phyloP scores from a whole-genome alignment of 1,140 invertebrate genomes.

The Caenorhabditis inopinata region DNA sequence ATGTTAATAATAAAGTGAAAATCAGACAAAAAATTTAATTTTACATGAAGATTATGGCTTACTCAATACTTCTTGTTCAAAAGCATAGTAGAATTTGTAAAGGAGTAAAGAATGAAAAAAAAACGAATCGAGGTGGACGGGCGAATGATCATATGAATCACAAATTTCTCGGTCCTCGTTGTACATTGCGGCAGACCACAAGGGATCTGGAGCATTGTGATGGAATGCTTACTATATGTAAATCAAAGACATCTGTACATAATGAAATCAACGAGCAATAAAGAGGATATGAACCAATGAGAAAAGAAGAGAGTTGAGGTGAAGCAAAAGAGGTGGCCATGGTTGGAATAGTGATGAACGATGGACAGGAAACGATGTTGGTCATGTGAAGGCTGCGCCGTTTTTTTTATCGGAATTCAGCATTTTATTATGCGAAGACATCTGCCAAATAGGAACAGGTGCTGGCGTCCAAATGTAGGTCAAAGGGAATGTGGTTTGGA shows the following conservation, averaged over 20 bases:
- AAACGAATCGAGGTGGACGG: no score
- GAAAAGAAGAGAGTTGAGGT: neutral
- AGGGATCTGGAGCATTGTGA: conserved; percentile 17
- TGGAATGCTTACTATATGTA: conserved; percentile 27
- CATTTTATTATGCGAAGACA: conserved; percentile 25
- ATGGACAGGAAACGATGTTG: neutral
- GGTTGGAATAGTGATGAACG: neutral
- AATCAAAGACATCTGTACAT: conserved; percentile 31
- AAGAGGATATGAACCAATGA: conserved; percentile 8
- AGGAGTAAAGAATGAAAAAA: neutral
- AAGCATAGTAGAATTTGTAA: neutral
- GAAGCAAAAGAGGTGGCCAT: neutral
- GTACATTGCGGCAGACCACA: conserved; percentile 19
- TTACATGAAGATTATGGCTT: no score
- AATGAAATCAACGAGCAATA: conserved; percentile 22
- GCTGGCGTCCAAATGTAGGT: neutral
- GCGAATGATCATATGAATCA: conserved; percentile 30
- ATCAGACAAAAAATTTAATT: no score
- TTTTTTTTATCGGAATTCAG: conserved; percentile 7
- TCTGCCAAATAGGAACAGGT: conserved; percentile 15
- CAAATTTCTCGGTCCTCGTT: neutral
- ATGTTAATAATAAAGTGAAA: no score
- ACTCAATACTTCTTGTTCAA: neutral
- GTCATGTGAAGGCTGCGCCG: neutral
- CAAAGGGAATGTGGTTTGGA: neutral